These are phyloP conservation scores for Drosophila auraria DNA, from an alignment of 1,140 invertebrate genomes.

Conservation along the genomic window DNA sequence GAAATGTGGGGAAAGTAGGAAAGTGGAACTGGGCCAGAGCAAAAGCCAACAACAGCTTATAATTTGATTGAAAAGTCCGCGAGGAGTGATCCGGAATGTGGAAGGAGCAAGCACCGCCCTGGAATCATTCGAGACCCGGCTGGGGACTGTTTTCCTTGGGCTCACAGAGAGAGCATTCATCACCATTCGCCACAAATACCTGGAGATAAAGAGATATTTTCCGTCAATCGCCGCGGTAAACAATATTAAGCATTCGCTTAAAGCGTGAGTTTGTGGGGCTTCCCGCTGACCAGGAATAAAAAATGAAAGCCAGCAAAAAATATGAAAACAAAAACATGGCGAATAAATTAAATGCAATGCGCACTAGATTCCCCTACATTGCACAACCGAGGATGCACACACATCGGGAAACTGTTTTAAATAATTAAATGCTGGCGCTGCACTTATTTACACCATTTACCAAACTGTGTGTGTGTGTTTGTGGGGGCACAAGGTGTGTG, in stretches of 20 bases:
- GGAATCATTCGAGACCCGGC: background rate
- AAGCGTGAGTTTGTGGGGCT: constrained; percentile 47
- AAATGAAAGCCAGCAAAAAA: constrained; percentile 14
- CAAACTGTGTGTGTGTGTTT: constrained; percentile 3
- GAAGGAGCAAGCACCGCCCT: background rate
- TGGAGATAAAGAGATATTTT: constrained; percentile 40
- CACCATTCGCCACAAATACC: constrained; percentile 19
- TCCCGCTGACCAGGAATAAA: constrained; percentile 45
- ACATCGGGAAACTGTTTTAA: constrained; percentile 52
- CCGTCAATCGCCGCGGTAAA: constrained; percentile 33
- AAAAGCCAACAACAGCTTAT: constrained; percentile 39
- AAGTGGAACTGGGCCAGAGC: constrained; percentile 29
- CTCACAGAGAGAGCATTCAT: constrained; percentile 33
- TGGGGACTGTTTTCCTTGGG: background rate
- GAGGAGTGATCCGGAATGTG: constrained; percentile 17
- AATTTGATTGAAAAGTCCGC: constrained; percentile 55
- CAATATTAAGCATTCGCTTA: constrained; percentile 45
- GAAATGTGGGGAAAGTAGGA: constrained; percentile 15
- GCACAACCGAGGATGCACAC: constrained; percentile 17
- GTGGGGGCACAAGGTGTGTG: constrained; percentile 5
- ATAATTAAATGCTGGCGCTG: constrained; percentile 60
- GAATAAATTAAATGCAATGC: constrained; percentile 50
- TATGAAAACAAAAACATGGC: constrained; percentile 34
- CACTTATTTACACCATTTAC: constrained; percentile 47
- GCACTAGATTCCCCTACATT: constrained; percentile 33